Evolutionary conservation across 1,140 invertebrate genomes (phyloP).

Genomic region (Pseudomyrmex pallidus): DNA sequence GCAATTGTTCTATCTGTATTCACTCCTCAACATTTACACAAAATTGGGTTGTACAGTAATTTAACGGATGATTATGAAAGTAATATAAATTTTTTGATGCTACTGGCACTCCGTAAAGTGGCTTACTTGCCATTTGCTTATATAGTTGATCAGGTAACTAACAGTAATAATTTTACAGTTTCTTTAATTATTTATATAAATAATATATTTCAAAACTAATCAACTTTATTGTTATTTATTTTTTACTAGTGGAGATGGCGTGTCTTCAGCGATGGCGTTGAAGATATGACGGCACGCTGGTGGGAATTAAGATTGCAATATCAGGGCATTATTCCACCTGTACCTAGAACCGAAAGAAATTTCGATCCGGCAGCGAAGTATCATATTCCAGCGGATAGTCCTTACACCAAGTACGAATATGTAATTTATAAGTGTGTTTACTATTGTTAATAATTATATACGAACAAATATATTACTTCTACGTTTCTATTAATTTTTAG

Average conservation of each 20-base stretch:
- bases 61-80: slow-evolving; percentile 89
- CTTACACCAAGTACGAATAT: slow-evolving; percentile 83
- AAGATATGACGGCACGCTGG: slow-evolving; percentile 92
- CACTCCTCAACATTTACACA: slow-evolving; percentile 90
- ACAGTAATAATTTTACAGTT: not conserved
- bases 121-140: slow-evolving; percentile 92
- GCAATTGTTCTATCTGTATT: slow-evolving; percentile 91
- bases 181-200: not conserved
- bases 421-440: slow-evolving; percentile 2
- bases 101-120: slow-evolving; percentile 93
- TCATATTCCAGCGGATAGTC: slow-evolving; percentile 91
- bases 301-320: slow-evolving; percentile 91
- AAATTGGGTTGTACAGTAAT: slow-evolving; percentile 90
- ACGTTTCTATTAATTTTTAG: slow-evolving; percentile 82
- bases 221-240: slow-evolving; percentile 3
- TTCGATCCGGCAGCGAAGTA: slow-evolving; percentile 94
- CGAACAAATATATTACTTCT: slow-evolving; percentile 1
- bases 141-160: slow-evolving; percentile 89
- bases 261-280: slow-evolving; percentile 90
- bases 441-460: not conserved
- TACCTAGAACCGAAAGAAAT: slow-evolving; percentile 89
- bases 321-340: slow-evolving; percentile 90
- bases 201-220: slow-evolving; percentile 3
- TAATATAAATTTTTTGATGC: slow-evolving; percentile 92
- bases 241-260: slow-evolving; percentile 90